Base-by-base conservation (phyloP, 2,113 vertebrate species). In the Phyllopteryx taeniolatus region DNA sequence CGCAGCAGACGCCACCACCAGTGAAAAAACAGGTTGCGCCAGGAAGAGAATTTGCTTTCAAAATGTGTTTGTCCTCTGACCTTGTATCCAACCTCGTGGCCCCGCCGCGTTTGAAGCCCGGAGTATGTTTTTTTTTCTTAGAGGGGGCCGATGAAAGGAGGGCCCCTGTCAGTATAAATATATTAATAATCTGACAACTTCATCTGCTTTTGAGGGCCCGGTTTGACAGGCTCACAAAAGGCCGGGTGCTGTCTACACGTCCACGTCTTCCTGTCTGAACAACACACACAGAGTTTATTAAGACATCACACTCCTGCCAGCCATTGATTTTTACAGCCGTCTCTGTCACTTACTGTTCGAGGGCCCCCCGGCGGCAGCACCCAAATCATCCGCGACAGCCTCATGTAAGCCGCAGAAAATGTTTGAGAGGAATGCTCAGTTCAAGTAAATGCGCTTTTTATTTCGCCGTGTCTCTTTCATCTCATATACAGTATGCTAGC, bases 1-100 rank as follows among this genome's bases (percentile, higher is more conserved):
- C 89, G 94, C 22, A 93, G 94, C 91, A 93, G 91, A 86, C 59
- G 79, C 91, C 88, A 92, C 87, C 89, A 90, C 90, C 91, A 94
- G 94, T 95, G 92, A 92, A 96, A 95, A 96, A 95, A 94, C 93
- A 93, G 94, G 94, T 96, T 93, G 94, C 92, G 92, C 89, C 87
- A 88, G 86, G 92, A 94, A 94, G 89, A 93, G 93, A 91, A 93
- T 93, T 88, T 93, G 92, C 93, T 95, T 95, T 93, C 72, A 89
- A 93, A 93, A 91, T 93, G 88, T 91, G 90, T 93, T 92, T 93
- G 92, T 81, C 91, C 92, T 88, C 47, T 84, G 86, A 91, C 90
- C 89, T 88, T 68, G 86, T 90, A 80, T 91, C 91, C 87, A 86
- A 86, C 87, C 90, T 75, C 15, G 68, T 83, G 83, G 88, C 91